Conservation (phyloP, 1,140 invertebrate species). For the Macrobrachium rosenbergii region DNA sequence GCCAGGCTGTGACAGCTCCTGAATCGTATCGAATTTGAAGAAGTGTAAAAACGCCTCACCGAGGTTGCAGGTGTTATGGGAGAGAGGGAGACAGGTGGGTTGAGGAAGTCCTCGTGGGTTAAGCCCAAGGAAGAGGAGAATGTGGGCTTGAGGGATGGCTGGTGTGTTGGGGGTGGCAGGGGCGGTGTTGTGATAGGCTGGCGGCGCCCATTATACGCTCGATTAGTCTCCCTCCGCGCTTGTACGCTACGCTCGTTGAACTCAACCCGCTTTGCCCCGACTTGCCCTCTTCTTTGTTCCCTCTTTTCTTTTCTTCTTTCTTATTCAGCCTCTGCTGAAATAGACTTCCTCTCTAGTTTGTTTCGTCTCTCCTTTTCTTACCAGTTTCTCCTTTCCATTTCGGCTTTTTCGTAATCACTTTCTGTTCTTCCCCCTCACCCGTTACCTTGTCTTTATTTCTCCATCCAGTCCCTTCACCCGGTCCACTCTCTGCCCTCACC, state of each 20-base stretch:
- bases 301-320: background rate
- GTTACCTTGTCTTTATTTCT: background rate
- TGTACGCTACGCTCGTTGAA: slow-evolving; percentile 30
- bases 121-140: background rate
- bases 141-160: background rate
- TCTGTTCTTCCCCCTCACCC: background rate
- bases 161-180: no score
- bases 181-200: slow-evolving; percentile 30
- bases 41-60: no score
- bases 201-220: slow-evolving; percentile 46
- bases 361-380: background rate
- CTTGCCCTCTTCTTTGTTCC: slow-evolving; percentile 16
- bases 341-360: background rate
- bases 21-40: no score
- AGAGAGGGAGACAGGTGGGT: no score
- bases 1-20: no score
- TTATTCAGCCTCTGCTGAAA: background rate
- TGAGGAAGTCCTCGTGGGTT: background rate
- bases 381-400: background rate
- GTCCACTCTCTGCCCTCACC: background rate
- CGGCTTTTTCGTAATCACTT: background rate
- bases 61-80: no score
- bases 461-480: background rate
- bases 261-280: background rate
- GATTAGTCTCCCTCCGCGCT: slow-evolving; percentile 52